Evolutionary conservation across 2,797 vertebrate species (phyloP).

Genomic region (Epinephelus awoara): DNA sequence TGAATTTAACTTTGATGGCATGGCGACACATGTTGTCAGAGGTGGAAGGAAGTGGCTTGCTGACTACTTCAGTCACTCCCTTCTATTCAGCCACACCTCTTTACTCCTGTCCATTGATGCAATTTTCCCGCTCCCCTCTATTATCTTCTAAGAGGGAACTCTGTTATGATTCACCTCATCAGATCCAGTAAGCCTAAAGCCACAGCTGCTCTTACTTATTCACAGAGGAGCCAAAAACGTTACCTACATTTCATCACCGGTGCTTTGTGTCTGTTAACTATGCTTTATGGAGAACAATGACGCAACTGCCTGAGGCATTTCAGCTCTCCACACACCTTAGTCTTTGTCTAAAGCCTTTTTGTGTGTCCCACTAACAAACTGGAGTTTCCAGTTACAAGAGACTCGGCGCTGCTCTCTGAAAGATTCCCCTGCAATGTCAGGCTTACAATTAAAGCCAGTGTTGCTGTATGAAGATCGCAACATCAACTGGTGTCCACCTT

Average conservation of each 20-base stretch:
- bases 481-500: not conserved
- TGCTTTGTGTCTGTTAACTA: not conserved
- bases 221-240: not conserved
- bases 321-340: constrained; percentile 34
- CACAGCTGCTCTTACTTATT: not conserved
- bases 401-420: not conserved
- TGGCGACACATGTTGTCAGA: not conserved
- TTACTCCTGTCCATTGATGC: constrained; percentile 14
- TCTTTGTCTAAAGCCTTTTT: constrained; percentile 49
- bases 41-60: constrained; percentile 32
- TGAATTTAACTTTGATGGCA: not conserved
- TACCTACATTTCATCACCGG: not conserved
- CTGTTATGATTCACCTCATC: constrained; percentile 3
- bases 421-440: not conserved
- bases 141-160: constrained; percentile 26
- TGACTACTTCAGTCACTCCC: constrained; percentile 16
- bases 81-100: constrained; percentile 30
- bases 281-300: constrained; percentile 25
- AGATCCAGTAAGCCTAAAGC: not conserved
- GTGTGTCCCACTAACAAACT: constrained; percentile 48
- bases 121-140: constrained; percentile 30
- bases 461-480: not conserved
- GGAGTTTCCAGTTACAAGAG: constrained; percentile 62
- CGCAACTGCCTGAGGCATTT: constrained; percentile 14
- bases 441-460: not conserved